phyloP scores from a whole-genome alignment of 2,113 vertebrate species.

The Amazona guildingii region DNA sequence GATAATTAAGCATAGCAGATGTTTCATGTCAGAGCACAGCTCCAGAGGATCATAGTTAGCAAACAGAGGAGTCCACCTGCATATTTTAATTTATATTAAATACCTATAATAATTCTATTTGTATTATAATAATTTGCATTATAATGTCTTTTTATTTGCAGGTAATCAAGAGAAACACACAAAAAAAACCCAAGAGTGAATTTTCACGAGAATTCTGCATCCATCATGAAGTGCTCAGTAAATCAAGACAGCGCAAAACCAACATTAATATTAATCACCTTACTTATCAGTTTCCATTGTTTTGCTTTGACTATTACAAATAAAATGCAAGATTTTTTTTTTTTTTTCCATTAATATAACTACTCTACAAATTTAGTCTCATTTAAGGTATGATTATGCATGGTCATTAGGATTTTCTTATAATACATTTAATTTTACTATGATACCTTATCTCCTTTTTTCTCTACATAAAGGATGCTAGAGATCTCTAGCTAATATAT shows the following conservation, averaged over 20 bases:
- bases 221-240: neutral
- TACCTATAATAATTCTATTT: neutral
- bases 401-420: neutral
- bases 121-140: neutral
- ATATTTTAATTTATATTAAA: neutral
- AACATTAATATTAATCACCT: neutral
- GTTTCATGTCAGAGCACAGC: neutral
- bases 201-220: neutral
- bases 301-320: slow-evolving; percentile 6
- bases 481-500: slow-evolving; percentile 19
- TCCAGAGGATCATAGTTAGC: neutral
- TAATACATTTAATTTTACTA: slow-evolving; percentile 25
- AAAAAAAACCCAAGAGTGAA: neutral
- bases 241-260: neutral
- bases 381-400: neutral
- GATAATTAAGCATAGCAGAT: neutral
- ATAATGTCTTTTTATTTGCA: neutral
- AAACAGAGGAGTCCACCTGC: neutral
- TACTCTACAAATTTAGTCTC: neutral
- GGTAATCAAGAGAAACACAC: neutral
- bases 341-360: neutral
- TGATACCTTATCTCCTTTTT: slow-evolving; percentile 51
- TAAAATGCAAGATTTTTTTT: neutral
- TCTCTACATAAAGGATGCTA: slow-evolving; percentile 26
- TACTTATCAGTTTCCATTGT: neutral